phyloP scores from a whole-genome alignment of 2,113 vertebrate genomes.

The Tor tambroides region DNA sequence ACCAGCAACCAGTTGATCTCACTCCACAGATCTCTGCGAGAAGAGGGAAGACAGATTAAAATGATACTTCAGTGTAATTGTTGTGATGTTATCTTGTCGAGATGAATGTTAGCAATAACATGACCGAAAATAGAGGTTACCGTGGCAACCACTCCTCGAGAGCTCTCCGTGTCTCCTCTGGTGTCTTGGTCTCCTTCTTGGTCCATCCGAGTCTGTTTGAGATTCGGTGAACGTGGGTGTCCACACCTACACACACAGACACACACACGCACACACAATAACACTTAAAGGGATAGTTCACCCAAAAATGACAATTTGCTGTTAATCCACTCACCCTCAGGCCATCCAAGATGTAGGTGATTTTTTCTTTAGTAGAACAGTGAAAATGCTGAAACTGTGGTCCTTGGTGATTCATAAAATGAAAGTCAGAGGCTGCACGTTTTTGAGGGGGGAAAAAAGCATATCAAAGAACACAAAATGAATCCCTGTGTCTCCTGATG shows the following conservation, averaged over 20 bases:
- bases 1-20: conserved; percentile 95
- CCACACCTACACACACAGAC: conserved; percentile 84
- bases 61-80: not conserved
- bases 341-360: too few relatives aligned
- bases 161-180: conserved; percentile 83
- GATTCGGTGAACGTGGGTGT: conserved; percentile 96
- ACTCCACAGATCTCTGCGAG: conserved; percentile 87
- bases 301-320: too few relatives aligned
- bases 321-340: too few relatives aligned
- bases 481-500: too few relatives aligned
- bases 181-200: conserved; percentile 78
- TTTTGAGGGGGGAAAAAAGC: too few relatives aligned
- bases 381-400: too few relatives aligned
- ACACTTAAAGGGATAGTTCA: too few relatives aligned
- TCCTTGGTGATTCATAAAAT: too few relatives aligned
- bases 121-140: conserved; percentile 69
- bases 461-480: too few relatives aligned
- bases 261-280: not conserved
- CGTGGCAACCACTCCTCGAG: conserved; percentile 95
- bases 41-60: not conserved
- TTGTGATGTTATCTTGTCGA: not conserved
- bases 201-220: conserved; percentile 89
- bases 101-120: not conserved
- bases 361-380: too few relatives aligned
- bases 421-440: too few relatives aligned